Percentiles rank a stretch among this genome's conserved stretches.
Conservation (phyloP, 2,888 invertebrate genomes). For the Marasmarcha lunaedactyla region DNA sequence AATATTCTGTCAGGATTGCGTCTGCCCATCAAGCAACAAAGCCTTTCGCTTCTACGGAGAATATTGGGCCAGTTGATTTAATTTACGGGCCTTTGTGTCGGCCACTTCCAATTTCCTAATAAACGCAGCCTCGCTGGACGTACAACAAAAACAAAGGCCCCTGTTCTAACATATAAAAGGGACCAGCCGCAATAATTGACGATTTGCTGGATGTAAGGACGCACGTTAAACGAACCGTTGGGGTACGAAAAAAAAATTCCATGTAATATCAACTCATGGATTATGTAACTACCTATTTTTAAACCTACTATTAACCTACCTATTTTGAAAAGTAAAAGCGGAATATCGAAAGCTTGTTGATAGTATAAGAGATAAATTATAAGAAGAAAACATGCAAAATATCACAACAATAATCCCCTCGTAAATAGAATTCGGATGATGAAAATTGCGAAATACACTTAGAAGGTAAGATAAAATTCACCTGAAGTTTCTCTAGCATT, state of each 20-base stretch:
- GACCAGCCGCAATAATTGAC: conserved; percentile 11
- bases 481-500: too few species aligned
- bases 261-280: too few species aligned
- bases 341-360: too few species aligned
- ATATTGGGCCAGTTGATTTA: conserved; percentile 54
- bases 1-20: not conserved
- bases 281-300: too few species aligned
- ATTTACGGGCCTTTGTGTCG: conserved; percentile 56
- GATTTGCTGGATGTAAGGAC: not conserved
- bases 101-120: conserved; percentile 52
- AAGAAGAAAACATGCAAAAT: too few species aligned
- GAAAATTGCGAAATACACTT: too few species aligned
- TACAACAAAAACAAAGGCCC: conserved; percentile 39
- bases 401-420: too few species aligned
- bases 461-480: too few species aligned
- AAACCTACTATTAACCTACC: too few species aligned
- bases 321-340: too few species aligned
- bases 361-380: too few species aligned
- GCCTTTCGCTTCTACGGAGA: conserved; percentile 36
- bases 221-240: not conserved
- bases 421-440: too few species aligned
- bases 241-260: conserved; percentile 10
- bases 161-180: conserved; percentile 31
- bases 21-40: conserved; percentile 26
- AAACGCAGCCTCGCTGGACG: conserved; percentile 39